Evolutionary conservation across 2,888 invertebrate genomes (phyloP), one percentile per base, ranked within the genome.

Genomic region (Arrhopalites spinosus): DNA sequence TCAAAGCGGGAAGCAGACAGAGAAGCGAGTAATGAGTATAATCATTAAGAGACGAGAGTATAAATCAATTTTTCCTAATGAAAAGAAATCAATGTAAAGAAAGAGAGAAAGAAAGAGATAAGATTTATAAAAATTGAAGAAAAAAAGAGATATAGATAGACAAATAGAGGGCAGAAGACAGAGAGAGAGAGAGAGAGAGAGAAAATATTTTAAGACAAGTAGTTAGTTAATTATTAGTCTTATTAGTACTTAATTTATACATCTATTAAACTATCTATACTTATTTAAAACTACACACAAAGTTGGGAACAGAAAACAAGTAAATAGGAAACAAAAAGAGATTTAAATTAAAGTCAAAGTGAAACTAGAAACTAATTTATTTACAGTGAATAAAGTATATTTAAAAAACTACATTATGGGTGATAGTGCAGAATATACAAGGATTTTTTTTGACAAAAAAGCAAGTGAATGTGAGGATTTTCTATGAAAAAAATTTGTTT

Each of bases 1-100:
- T 45, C 20, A 66, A 66, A 66, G 66, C 66, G n/a, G 66, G 66
- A 66, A 66, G 70, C 36, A 36, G 53, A 53, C 53, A 56, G 63
- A 67, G 50, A 64, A 59, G 29, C 59, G 27, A 59, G 27, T 59
- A n/a, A n/a, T n/a, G n/a, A n/a, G n/a, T n/a, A n/a, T n/a, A n/a
- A n/a, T n/a, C n/a, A n/a, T n/a, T n/a, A n/a, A n/a, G n/a, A n/a
- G n/a, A n/a, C n/a, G n/a, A n/a, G n/a, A n/a, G n/a, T n/a, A n/a
- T n/a, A n/a, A n/a, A n/a, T n/a, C n/a, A n/a, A n/a, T n/a, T n/a
- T n/a, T n/a, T n/a, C n/a, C n/a, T 59, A 25, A 66, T 8, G 30
- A 30, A 36, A 47, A 8, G 30, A 56, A 29, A 30, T 43, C 3
- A 63, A 20, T 61, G 23, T 56, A 45, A 69, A 27, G 61, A 29